Evolutionary conservation across 2,888 invertebrate species (phyloP), one percentile per base, ranked within the genome.

Genomic region (Tromatobia lineatoria): DNA sequence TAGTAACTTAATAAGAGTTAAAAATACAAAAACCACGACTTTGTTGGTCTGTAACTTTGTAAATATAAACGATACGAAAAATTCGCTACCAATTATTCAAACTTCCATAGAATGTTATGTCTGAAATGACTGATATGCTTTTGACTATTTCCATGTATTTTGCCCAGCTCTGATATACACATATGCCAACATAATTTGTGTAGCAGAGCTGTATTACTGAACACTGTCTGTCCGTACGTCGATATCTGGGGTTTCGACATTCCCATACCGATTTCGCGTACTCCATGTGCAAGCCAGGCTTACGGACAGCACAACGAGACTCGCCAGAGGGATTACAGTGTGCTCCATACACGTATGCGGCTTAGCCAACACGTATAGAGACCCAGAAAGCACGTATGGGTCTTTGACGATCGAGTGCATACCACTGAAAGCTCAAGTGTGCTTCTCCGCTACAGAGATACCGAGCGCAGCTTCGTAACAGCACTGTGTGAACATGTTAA

Each of bases 401-500:
- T 61, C 74, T 74, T 74, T 74, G 50, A 61, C 6, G 61, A 47
- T 10, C n/a, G 29, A 34, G 50, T 50, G 18, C 47, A 61, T 64
- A 61, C 47, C 34, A 23, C 45, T 61, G 20, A 25, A 73, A 59
- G 59, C 50, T n/a, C 25, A 34, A 34, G 74, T 23, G 61, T 29
- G 59, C 47, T 15, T 73, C 59, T 11, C 29, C 6, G 25, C 20
- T 34, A 3, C 52, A 10, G 52, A 64, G 15, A 23, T 64, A 50
- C 20, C 13, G 8, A 45, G 66, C 29, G 7, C 13, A 45, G 59
- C 25, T 20, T 47, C 29, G 52, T 15, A 18, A 20, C 18, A 74
- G 42, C 29, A 45, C 73, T 47, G 45, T 13, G 73, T 61, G 42
- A 74, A 74, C 38, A 64, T 38, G n/a, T 75, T 81, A 84, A 84